Evolutionary conservation across 2,888 invertebrate genomes (phyloP).

Genomic region (Ecliptopera silaceata): DNA sequence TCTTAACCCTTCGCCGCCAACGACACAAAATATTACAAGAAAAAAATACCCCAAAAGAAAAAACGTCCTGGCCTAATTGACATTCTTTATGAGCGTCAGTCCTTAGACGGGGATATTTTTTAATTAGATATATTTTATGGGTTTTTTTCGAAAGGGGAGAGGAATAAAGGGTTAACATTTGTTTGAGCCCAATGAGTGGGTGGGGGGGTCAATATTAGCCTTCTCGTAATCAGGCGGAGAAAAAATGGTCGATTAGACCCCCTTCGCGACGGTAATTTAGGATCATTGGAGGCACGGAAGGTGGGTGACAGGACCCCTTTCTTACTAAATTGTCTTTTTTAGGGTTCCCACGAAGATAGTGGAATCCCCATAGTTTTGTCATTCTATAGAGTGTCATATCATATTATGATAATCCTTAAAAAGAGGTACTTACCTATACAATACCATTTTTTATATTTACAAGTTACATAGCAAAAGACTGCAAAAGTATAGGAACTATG

Average conservation of each 20-base stretch:
- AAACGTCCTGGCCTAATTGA: constrained; percentile 80
- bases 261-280: constrained; percentile 77
- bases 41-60: constrained; percentile 67
- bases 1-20: constrained; percentile 80
- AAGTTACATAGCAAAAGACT: too few relatives aligned
- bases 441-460: too few relatives aligned
- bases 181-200: constrained; percentile 69
- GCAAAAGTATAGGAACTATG: too few relatives aligned
- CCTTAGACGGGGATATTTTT: constrained; percentile 83
- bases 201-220: constrained; percentile 80
- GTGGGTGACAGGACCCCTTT: constrained; percentile 45
- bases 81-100: constrained; percentile 84
- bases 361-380: background rate
- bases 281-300: constrained; percentile 66
- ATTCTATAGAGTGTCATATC: background rate
- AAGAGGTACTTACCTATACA: too few relatives aligned
- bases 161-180: constrained; percentile 82
- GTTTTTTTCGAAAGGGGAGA: constrained; percentile 79
- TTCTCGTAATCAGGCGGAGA: constrained; percentile 80
- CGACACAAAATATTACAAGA: constrained; percentile 76
- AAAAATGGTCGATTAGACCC: constrained; percentile 82
- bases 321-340: constrained; percentile 59
- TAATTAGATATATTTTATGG: constrained; percentile 85
- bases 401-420: too few relatives aligned
- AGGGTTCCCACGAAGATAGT: constrained; percentile 20